Evolutionary conservation across 2,888 invertebrate genomes (phyloP), one percentile per base, ranked within the genome.

Genomic region (Aphidoletes aphidimyza): DNA sequence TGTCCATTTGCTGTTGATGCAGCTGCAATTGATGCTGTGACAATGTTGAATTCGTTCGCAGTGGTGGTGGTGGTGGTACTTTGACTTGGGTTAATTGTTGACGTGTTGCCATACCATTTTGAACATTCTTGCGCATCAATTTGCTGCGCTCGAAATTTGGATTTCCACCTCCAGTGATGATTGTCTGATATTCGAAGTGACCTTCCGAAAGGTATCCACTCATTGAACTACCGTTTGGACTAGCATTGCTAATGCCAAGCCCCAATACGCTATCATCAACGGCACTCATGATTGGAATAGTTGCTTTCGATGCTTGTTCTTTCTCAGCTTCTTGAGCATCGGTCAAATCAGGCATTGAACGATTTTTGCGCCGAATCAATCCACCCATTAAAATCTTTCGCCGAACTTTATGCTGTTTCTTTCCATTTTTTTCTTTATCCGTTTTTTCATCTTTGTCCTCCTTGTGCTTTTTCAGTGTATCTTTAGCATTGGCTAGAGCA

Each of bases 341-440:
- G 0, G 97, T 94, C 84, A 97, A 91, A 90, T 97, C 97, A 0
- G 97, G 97, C 96, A 97, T 96, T 85, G 96, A 96, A 86, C 97
- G 92, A 88, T 97, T 97, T 89, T 97, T 97, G 42, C 97, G 91
- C 86, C 95, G 92, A 84, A 97, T 96, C 84, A 97, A 90, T 0
- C 97, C 97, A 19, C 97, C 97, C 96, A 97, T 97, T 9, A 97
- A 88, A 2, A 97, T 89, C 89, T 97, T 97, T 87, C 97, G 91
- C 39, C 97, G 91, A 83, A 97, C 96, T 90, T 97, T 97, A 88
- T 97, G 97, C 88, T 97, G 97, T 87, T 97, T 97, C 88, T 97
- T 97, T 84, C 94, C 94, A 34, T 93, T 92, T 88, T 95, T 95
- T 85, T 95, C 95, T 88, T 94, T 93, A 17, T 92, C 91, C 54